Conservation (phyloP, 2,113 vertebrate genomes). For the Pao palembangensis region DNA sequence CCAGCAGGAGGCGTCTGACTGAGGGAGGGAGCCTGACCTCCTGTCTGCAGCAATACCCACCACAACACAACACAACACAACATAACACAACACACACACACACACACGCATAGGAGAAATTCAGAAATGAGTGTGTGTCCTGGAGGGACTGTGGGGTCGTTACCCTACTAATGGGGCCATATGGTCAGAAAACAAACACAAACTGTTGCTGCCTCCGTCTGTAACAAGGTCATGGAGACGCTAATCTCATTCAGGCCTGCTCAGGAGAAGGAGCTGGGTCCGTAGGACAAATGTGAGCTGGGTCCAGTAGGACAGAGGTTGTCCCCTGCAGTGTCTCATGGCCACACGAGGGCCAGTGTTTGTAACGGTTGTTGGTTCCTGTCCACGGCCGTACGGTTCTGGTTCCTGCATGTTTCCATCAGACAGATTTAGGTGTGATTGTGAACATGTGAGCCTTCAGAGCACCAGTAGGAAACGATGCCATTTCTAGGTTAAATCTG, state of each 20-base stretch:
- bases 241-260: conserved; percentile 54
- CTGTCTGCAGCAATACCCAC: too few species aligned
- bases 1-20: conserved; percentile 14
- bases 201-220: conserved; percentile 62
- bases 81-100: too few species aligned
- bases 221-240: conserved; percentile 72
- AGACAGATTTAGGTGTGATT: too few species aligned
- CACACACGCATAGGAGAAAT: neutral
- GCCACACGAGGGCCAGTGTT: too few species aligned
- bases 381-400: too few species aligned
- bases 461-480: too few species aligned
- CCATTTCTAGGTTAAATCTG: too few species aligned
- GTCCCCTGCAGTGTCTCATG: too few species aligned
- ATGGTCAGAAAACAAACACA: conserved; percentile 78
- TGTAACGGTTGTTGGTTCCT: too few species aligned
- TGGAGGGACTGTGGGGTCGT: conserved; percentile 71
- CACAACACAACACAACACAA: too few species aligned
- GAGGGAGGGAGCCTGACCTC: conserved; percentile 14
- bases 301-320: conserved; percentile 24
- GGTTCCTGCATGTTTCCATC: too few species aligned
- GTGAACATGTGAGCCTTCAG: too few species aligned
- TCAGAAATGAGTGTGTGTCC: conserved; percentile 46
- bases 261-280: conserved; percentile 38
- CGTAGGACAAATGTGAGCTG: conserved; percentile 33
- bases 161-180: conserved; percentile 79